Base-by-base conservation (phyloP, 2,888 invertebrate species). In the Andrena hattorfiana region DNA sequence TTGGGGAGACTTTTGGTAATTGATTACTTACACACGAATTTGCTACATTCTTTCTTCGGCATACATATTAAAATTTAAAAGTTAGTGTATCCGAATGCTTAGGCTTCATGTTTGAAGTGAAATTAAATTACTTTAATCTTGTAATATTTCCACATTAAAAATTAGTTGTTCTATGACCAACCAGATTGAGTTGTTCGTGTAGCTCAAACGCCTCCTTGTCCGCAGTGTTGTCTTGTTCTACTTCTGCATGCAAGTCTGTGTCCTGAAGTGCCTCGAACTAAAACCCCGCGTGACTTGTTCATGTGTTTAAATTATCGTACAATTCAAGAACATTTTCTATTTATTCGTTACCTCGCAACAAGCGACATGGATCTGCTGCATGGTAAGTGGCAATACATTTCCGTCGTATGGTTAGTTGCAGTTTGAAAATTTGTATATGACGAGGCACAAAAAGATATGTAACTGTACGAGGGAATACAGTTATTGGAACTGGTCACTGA, bases 261-360 rank as follows among this genome's bases (percentile, higher is more conserved):
- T 94, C 94, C 91, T 93, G 93, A 89, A 94, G 91, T 87, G 92
- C 92, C 82, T 93, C 94, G 90, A 91, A 93, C 94, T 94, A 94
- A 93, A 94, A 92, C 83, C 92, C 92, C 90, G 87, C 87, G 88
- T 87, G 81, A 89, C 86, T 84, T 87, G 73, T 85, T 84, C 67
- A 81, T 70, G 56, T 60, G 32, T 78, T 75, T 30, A 64, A 83
- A 62, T 60, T 66, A 63, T 76, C 30, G 7, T 59, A 51, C 32
- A 74, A 77, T 74, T 70, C 13, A 28, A 66, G 7, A 48, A 56
- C 7, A 62, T 49, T 67, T 66, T 63, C 26, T 60, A 75, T 79
- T 8, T 67, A 60, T 72, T 75, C 77, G 69, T 68, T 76, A 83
- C 49, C 69, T 63, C 42, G 28, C 28, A n/a, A 7, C 51, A 85